Evolutionary conservation across 2,797 vertebrate genomes (phyloP), one percentile per base, ranked within the genome.

Genomic region (Spinibarbus caldwelli): DNA sequence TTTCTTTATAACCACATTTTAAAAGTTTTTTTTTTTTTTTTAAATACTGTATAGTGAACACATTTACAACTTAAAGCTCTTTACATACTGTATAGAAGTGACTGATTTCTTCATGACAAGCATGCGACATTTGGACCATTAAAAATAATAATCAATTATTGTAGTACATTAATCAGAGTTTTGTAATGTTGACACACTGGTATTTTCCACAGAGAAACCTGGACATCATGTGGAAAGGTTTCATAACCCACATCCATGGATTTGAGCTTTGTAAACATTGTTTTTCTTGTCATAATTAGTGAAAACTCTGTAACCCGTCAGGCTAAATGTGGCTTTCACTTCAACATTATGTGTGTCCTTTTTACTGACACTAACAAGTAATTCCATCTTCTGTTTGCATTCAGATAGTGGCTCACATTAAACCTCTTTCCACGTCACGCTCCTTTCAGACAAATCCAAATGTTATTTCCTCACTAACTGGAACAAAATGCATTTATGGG

Each of bases 401-500:
- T 78, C 38, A 78, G 54, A 78, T 15, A n/a, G 49, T 15, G 49
- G 45, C 49, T n/a, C 75, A 2, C 75, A 41, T 57, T 59, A 77
- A 77, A 77, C 75, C 75, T 57, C 52, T 77, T 38, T 57, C 75
- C 23, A 1, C 57, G 57, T 45, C 77, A 78, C 26, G 17, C 57
- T 64, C 21, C 38, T 43, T 45, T 29, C 38, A 29, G n/a, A 62
- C 57, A 31, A 45, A 64, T 64, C 54, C 57, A 78, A 45, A 78
- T 12, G 54, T 45, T 62, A 64, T 78, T 78, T 64, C 57, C 57
- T 45, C 77, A 14, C 38, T 41, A 54, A 62, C 43, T 54, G 72
- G 84, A 72, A 70, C 76, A 21, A 64, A 75, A 57, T 62, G 54
- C 14, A 47, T 45, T 57, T 73, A 83, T 43, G 36, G 59, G 68